A percentile compares a stretch with the other conserved stretches of the same genome.
Conservation (phyloP, 2,113 vertebrate genomes). For the Strix uralensis region DNA sequence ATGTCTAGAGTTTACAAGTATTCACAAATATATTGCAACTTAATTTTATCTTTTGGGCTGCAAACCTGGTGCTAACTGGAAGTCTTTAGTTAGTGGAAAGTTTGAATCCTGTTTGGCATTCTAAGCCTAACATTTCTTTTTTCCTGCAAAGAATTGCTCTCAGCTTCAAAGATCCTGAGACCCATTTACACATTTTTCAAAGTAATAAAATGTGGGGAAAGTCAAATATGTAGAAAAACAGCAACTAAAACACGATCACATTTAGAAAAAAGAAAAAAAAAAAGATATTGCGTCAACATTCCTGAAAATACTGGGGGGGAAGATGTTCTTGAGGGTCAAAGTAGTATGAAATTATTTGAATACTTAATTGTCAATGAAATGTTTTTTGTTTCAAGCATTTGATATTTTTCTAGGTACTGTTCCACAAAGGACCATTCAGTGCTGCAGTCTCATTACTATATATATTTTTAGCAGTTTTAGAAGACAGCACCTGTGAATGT, state of each 20-base stretch:
- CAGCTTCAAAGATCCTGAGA: constrained; percentile 21
- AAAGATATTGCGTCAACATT: not conserved
- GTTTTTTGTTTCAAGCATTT: not conserved
- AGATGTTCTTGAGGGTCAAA: not conserved
- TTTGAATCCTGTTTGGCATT: constrained; percentile 54
- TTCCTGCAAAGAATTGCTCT: constrained; percentile 45
- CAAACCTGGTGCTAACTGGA: constrained; percentile 29
- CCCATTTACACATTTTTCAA: constrained; percentile 51
- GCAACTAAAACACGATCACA: not conserved
- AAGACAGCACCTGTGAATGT: not conserved
- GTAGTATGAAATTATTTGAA: not conserved
- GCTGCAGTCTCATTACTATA: not conserved
- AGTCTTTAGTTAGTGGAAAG: constrained; percentile 63
- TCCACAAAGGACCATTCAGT: not conserved
- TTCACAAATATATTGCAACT: constrained; percentile 62
- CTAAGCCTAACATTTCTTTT: constrained; percentile 55
- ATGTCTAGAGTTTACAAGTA: constrained; percentile 59
- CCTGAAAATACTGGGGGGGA: not conserved
- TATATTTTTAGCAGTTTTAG: not conserved
- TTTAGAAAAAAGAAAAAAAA: not conserved
- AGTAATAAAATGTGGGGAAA: constrained; percentile 37
- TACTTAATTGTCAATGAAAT: not conserved
- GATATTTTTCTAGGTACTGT: not conserved
- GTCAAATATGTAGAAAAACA: constrained; percentile 37
- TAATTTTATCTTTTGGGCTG: constrained; percentile 68